These are phyloP conservation scores for Erythrocercus mccallii DNA, from an alignment of 2,113 vertebrate species.

Conservation along the genomic window DNA sequence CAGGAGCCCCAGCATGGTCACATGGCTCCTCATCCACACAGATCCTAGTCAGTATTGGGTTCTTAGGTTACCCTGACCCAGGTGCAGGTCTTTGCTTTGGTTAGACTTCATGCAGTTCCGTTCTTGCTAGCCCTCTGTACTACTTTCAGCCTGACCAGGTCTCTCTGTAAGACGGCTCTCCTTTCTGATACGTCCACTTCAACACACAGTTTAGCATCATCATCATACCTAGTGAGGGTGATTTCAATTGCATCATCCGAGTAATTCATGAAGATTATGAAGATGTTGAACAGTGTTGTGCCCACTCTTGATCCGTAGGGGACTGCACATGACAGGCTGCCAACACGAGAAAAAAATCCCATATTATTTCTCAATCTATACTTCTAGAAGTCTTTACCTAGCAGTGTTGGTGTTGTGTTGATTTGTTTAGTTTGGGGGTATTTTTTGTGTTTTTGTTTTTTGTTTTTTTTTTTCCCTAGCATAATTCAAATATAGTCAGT, in stretches of 20 bases:
- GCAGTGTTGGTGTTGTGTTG: neutral
- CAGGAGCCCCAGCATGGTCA: accelerated
- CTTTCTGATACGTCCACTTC: neutral
- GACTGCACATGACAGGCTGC: neutral
- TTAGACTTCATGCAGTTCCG: neutral
- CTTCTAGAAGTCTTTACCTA: neutral
- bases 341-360: neutral
- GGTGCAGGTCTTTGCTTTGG: neutral
- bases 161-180: neutral
- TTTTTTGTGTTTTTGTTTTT: neutral
- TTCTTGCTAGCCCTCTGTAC: neutral
- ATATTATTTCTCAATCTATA: neutral
- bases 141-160: no score
- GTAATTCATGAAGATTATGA: neutral
- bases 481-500: neutral
- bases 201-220: neutral
- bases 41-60: neutral
- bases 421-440: no score
- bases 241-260: neutral
- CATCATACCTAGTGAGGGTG: no score
- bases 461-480: no score
- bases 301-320: no score
- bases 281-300: neutral
- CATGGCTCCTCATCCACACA: neutral
- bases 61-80: neutral